Conservation (phyloP, 2,113 vertebrate species). For the Paralichthys olivaceus region DNA sequence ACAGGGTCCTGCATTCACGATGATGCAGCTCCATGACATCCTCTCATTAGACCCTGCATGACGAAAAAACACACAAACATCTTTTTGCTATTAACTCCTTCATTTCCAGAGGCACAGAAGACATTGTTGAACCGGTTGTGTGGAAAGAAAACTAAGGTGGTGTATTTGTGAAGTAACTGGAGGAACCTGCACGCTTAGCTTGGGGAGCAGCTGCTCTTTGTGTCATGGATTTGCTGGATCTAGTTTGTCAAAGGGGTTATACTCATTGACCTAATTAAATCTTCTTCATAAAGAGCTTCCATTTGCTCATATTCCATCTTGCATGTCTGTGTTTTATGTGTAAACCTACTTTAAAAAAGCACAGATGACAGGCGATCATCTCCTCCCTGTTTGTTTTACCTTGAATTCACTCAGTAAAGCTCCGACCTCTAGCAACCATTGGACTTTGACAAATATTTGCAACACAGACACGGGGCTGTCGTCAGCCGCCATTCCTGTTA, state of each 20-base stretch:
- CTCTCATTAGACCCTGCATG: no score
- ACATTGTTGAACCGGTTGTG: no score
- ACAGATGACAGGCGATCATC: background rate
- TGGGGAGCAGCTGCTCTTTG: no score
- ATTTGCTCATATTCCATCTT: background rate
- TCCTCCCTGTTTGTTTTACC: background rate
- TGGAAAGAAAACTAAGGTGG: no score
- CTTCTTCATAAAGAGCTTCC: background rate
- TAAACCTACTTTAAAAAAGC: background rate
- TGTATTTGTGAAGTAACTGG: no score
- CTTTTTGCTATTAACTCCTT: no score
- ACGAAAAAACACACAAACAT: no score
- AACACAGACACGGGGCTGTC: conserved; percentile 3
- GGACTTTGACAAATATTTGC: conserved; percentile 16
- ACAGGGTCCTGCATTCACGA: background rate
- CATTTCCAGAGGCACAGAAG: no score
- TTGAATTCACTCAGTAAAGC: background rate
- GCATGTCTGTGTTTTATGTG: background rate
- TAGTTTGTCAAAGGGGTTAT: background rate
- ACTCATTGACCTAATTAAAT: background rate
- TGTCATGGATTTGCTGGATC: background rate
- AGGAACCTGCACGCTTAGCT: no score
- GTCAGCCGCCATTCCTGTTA: conserved; percentile 33
- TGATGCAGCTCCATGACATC: no score
- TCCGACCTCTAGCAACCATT: conserved; percentile 20